Evolutionary conservation across 2,113 vertebrate species (phyloP).

Genomic region (Bucco capensis): DNA sequence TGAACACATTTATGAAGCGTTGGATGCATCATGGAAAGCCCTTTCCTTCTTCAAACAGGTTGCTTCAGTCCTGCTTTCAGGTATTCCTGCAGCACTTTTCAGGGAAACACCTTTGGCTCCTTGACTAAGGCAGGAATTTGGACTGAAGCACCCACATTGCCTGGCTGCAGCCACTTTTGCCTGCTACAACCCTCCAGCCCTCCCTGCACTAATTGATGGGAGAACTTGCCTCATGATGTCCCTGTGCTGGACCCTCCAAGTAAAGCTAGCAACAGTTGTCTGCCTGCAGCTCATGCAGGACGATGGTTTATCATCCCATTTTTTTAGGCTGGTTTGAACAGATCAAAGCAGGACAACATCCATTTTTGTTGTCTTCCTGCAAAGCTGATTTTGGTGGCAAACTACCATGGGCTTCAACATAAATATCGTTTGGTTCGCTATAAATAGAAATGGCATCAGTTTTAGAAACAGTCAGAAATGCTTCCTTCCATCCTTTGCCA

Average conservation of each 20-base stretch:
- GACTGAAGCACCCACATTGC: background rate
- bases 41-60: background rate
- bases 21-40: background rate
- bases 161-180: background rate
- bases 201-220: fast-evolving
- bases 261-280: background rate
- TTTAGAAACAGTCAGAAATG: constrained; percentile 24
- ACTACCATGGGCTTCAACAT: background rate
- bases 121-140: background rate
- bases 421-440: background rate
- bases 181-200: background rate
- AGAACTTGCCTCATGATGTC: background rate
- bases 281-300: background rate
- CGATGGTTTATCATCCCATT: background rate
- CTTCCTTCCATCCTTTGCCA: constrained; percentile 39
- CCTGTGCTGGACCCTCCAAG: background rate
- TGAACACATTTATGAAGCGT: background rate
- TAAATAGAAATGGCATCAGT: constrained; percentile 27
- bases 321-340: background rate
- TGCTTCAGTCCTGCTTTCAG: background rate
- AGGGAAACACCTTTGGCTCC: background rate
- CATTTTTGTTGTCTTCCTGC: background rate
- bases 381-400: background rate
- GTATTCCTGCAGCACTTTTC: background rate
- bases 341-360: background rate